These are phyloP conservation scores for Cordylochernes scorpioides DNA, from an alignment of 2,888 invertebrate genomes.

Conservation along the genomic window DNA sequence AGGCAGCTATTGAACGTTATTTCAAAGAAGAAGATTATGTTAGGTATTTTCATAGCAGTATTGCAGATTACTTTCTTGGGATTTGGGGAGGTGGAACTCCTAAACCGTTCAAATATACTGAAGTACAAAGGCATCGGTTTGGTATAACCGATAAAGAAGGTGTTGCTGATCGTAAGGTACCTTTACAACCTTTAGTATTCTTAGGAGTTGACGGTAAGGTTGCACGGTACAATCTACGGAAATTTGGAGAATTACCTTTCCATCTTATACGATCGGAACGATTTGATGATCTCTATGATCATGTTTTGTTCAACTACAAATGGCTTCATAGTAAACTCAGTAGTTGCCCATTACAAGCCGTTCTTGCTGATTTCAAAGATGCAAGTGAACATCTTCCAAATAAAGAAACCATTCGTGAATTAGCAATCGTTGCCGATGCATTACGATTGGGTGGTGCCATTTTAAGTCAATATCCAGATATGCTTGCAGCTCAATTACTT, in stretches of 20 bases:
- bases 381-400: conserved; percentile 44
- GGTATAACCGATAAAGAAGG: conserved; percentile 23
- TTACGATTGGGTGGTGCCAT: conserved; percentile 78
- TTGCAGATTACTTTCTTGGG: conserved; percentile 88
- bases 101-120: conserved; percentile 88
- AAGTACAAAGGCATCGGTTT: conserved; percentile 41
- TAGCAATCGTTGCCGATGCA: conserved; percentile 76
- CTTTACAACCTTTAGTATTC: conserved; percentile 71
- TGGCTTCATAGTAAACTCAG: conserved; percentile 88
- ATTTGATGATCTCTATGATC: conserved; percentile 60
- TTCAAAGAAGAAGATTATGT: conserved; percentile 94
- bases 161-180: conserved; percentile 47
- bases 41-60: conserved; percentile 83
- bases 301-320: conserved; percentile 85
- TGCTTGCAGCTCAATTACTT: conserved; percentile 78
- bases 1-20: conserved; percentile 74
- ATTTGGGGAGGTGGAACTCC: conserved; percentile 79
- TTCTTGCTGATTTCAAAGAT: conserved; percentile 84
- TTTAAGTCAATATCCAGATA: conserved; percentile 64
- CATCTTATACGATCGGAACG: conserved; percentile 73
- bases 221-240: conserved; percentile 70
- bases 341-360: conserved; percentile 78
- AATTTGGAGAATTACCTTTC: conserved; percentile 85
- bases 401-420: conserved; percentile 52
- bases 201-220: conserved; percentile 64